A percentile compares a stretch with the other conserved stretches of the same genome.
phyloP scores from a whole-genome alignment of 2,888 invertebrate species.

The Pollenia angustigena region DNA sequence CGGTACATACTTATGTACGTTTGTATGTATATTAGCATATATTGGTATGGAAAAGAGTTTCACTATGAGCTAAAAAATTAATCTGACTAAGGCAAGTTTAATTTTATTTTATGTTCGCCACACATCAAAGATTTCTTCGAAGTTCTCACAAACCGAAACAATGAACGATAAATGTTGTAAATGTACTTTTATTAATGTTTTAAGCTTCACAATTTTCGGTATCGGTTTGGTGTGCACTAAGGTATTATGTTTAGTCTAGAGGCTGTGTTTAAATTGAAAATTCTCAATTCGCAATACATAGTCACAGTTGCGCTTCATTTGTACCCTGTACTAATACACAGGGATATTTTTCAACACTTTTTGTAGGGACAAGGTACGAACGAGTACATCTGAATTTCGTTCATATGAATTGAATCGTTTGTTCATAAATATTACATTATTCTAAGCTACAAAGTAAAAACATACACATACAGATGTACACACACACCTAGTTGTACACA shows the following conservation, averaged over 20 bases:
- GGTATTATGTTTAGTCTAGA: background rate
- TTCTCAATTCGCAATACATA: slow-evolving; percentile 73
- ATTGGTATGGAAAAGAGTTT: too few species aligned
- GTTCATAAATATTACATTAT: too few species aligned
- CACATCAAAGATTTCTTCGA: slow-evolving; percentile 51
- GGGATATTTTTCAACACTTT: background rate
- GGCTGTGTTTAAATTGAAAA: slow-evolving; percentile 73
- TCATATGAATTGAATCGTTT: background rate
- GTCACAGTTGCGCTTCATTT: slow-evolving; percentile 75
- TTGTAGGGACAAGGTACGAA: background rate
- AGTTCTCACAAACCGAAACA: slow-evolving; percentile 29
- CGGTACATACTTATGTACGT: too few species aligned
- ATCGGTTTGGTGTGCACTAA: slow-evolving; percentile 23
- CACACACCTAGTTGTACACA: too few species aligned
- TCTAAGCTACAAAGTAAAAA: too few species aligned
- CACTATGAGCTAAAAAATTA: too few species aligned
- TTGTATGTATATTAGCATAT: too few species aligned
- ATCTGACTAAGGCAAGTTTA: background rate
- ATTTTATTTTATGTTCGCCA: slow-evolving; percentile 24
- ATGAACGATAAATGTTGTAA: slow-evolving; percentile 37
- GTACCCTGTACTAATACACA: slow-evolving; percentile 25
- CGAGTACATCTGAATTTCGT: background rate
- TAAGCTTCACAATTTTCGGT: slow-evolving; percentile 26
- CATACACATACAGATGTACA: too few species aligned
- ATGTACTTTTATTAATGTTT: slow-evolving; percentile 42